phyloP scores from a whole-genome alignment of 1,140 invertebrate genomes.

The Anastatus disparis region DNA sequence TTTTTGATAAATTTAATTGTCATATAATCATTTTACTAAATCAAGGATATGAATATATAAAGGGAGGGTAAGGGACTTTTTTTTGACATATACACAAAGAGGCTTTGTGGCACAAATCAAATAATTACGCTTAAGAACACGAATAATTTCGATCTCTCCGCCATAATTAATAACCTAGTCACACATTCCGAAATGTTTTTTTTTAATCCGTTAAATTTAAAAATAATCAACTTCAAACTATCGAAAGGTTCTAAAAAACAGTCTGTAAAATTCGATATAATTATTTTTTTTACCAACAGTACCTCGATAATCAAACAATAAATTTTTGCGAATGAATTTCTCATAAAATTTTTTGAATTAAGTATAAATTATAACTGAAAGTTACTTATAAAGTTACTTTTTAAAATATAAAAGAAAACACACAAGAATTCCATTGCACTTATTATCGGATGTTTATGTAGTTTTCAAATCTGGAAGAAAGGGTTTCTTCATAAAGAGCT shows the following conservation, averaged over 20 bases:
- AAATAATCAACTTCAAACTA: no score
- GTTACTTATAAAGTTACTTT: constrained; percentile 25
- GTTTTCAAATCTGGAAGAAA: constrained; percentile 17
- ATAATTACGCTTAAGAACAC: constrained; percentile 28
- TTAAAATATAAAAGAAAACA: neutral
- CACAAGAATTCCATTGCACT: no score
- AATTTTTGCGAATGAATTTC: no score
- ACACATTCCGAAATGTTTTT: constrained; percentile 25
- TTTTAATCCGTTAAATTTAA: no score
- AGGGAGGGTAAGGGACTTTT: neutral
- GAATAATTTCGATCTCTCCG: constrained; percentile 25
- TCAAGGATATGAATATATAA: neutral
- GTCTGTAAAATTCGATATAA: no score
- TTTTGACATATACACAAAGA: neutral
- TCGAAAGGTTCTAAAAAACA: no score
- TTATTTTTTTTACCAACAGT: no score
- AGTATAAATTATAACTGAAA: no score
- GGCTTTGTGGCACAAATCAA: constrained; percentile 25
- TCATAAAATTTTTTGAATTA: no score
- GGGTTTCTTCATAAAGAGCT: constrained; percentile 16
- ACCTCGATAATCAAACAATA: no score
- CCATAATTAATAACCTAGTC: constrained; percentile 26
- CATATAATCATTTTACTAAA: neutral
- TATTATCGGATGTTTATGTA: no score
- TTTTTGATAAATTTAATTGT: neutral